Evolutionary conservation across 2,113 vertebrate species (phyloP), one percentile per base, ranked within the genome.

Genomic region (Serilophus lunatus): DNA sequence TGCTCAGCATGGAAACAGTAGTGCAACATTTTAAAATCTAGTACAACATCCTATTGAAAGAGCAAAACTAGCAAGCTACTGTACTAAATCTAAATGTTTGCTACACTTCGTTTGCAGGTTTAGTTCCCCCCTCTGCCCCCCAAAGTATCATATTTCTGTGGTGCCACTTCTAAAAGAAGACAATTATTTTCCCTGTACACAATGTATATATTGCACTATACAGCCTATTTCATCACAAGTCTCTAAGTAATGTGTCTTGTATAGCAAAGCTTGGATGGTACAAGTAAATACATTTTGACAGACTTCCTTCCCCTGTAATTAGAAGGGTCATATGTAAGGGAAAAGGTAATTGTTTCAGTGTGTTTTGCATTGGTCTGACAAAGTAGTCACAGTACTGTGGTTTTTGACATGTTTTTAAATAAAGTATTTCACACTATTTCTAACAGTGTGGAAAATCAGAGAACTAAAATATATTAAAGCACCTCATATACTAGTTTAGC

Each of bases 401-500:
- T 56, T 79, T 74, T 86, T 42, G 17, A 51, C 7, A 5, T n/a
- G 7, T 70, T 70, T 89, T 85, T 26, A 86, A 91, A 36, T 75
- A 60, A 64, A 61, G 3, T 44, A 35, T 24, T 83, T 57, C 26
- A 60, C 24, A 13, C 80, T 53, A 15, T 82, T 89, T 86, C 24
- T 65, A 25, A 31, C 28, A 77, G 51, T 33, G 25, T 79, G 74
- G 49, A 64, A 78, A 88, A 81, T 54, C 16, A 81, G 68, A 78
- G 82, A 90, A 56, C 12, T 74, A 54, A 83, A 92, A 81, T 66
- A 45, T 2, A 49, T 94, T 88, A 56, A 88, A 96, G 94, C 94
- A 96, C 92, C 93, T 88, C 9, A 7, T 42, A 14, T 90, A 92
- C 78, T 91, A 49, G 29, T 84, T 93, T 92, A 97, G 96, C 97